These are phyloP conservation scores for Suncus etruscus DNA, from an alignment of 2,113 vertebrate genomes.

Conservation along the genomic window DNA sequence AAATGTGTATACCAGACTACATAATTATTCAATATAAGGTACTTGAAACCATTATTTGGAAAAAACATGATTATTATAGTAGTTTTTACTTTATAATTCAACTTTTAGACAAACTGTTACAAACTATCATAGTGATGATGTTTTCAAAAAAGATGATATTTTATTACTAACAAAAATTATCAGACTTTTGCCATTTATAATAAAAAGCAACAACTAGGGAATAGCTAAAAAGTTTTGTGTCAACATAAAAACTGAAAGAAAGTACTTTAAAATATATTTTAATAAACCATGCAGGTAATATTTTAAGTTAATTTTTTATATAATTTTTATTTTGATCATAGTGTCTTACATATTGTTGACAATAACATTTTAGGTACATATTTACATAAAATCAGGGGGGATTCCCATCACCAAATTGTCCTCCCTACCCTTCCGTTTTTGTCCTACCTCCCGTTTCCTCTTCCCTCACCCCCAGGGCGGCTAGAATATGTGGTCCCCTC, in stretches of 20 bases:
- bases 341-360: no score
- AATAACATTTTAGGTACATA: no score
- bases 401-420: no score
- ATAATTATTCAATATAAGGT: neutral
- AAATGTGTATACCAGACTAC: neutral
- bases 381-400: no score
- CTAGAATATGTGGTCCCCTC: no score
- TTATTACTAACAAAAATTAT: conserved; percentile 11
- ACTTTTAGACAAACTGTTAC: neutral
- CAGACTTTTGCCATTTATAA: neutral
- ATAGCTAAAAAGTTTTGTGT: neutral
- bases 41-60: conserved; percentile 27
- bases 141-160: neutral
- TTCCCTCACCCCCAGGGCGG: no score
- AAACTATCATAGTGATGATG: neutral
- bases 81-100: conserved; percentile 22
- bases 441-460: no score
- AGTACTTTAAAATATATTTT: neutral
- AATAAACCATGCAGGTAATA: neutral
- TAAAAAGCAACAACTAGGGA: conserved; percentile 17
- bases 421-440: no score
- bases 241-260: neutral
- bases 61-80: conserved; percentile 9
- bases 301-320: no score
- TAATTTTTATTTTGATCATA: no score